Evolutionary conservation across 2,888 invertebrate genomes (phyloP).

Genomic region (Drosophila stalkeri): DNA sequence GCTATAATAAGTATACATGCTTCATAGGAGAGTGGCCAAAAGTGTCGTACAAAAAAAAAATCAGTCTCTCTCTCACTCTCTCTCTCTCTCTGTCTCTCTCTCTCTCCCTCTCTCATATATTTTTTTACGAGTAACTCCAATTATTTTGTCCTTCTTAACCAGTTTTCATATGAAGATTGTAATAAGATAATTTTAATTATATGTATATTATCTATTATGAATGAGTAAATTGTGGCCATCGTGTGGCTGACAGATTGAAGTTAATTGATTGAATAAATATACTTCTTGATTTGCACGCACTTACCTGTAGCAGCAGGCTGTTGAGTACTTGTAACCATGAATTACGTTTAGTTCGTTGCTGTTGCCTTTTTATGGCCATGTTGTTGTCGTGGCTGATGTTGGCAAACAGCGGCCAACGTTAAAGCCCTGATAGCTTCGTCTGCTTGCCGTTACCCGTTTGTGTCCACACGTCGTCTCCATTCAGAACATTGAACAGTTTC

Average conservation of each 20-base stretch:
- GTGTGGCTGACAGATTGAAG: not conserved
- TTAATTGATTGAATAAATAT: slow-evolving; percentile 1
- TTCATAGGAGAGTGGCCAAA: not conserved
- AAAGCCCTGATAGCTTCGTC: slow-evolving; percentile 38
- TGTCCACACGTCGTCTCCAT: slow-evolving; percentile 62
- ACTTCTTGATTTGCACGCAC: slow-evolving; percentile 14
- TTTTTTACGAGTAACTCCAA: too few relatives aligned
- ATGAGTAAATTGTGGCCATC: not conserved
- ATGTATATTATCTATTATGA: not conserved
- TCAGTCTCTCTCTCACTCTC: too few relatives aligned
- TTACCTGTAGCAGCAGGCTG: slow-evolving; percentile 75
- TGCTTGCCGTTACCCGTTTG: slow-evolving; percentile 44
- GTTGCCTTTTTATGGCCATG: slow-evolving; percentile 65
- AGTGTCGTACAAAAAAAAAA: not conserved
- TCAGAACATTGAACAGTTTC: slow-evolving; percentile 51
- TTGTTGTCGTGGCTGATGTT: slow-evolving; percentile 55
- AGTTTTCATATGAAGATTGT: not conserved
- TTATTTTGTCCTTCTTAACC: not conserved
- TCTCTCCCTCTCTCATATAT: too few relatives aligned
- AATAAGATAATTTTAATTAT: not conserved
- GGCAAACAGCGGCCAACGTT: slow-evolving; percentile 47
- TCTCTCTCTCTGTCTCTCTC: too few relatives aligned
- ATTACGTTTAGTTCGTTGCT: slow-evolving; percentile 70
- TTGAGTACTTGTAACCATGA: slow-evolving; percentile 77
- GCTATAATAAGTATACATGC: not conserved